Evolutionary conservation across 2,888 invertebrate genomes (phyloP).

Genomic region (Microctonus aethiopoides): DNA sequence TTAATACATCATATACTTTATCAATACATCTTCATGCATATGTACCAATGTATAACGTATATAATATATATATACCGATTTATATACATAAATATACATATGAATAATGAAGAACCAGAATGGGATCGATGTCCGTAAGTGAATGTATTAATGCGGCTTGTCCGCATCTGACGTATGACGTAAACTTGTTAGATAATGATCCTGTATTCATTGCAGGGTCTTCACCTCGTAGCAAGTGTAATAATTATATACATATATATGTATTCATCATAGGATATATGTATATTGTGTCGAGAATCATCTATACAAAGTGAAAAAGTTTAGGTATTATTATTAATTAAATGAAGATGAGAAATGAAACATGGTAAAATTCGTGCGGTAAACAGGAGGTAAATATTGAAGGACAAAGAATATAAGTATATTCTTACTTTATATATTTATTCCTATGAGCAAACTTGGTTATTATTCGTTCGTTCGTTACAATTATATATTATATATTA

Average conservation of each 20-base stretch:
- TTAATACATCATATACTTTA: too few species aligned
- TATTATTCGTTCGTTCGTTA: too few species aligned
- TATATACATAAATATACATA: background rate
- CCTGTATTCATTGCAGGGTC: background rate
- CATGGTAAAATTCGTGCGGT: background rate
- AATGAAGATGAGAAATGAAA: too few species aligned
- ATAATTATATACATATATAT: background rate
- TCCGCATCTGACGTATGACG: background rate
- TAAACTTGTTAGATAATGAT: conserved; percentile 3
- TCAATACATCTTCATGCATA: too few species aligned
- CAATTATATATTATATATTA: too few species aligned
- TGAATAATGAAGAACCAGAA: conserved; percentile 13
- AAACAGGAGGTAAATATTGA: conserved; percentile 20
- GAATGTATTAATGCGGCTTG: background rate
- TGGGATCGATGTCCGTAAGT: conserved; percentile 3
- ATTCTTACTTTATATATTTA: background rate
- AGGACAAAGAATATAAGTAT: conserved; percentile 18
- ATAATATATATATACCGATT: background rate
- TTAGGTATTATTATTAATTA: too few species aligned
- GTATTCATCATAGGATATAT: background rate
- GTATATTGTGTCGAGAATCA: too few species aligned
- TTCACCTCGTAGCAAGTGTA: background rate
- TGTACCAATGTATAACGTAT: too few species aligned
- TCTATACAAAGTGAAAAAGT: too few species aligned
- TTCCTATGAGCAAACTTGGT: conserved; percentile 17